phyloP scores from a whole-genome alignment of 2,113 vertebrate genomes.

The Hiodon tergisus region DNA sequence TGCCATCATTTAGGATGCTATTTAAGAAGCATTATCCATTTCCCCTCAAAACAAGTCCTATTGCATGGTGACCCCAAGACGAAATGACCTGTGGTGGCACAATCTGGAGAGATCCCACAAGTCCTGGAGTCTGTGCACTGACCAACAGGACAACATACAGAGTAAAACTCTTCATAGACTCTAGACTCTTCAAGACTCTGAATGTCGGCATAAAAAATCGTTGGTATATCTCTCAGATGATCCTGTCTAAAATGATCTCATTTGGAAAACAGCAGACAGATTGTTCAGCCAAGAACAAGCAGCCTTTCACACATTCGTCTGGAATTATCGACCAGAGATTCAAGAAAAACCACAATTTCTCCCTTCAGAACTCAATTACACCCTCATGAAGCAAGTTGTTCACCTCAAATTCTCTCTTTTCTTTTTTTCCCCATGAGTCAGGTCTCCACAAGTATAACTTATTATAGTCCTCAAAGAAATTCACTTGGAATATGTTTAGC shows the following conservation, averaged over 20 bases:
- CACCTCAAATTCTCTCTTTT: not conserved
- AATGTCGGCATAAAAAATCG: not conserved
- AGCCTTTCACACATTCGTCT: constrained; percentile 21
- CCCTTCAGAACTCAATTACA: not conserved
- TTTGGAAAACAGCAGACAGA: constrained; percentile 24
- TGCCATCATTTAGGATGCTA: no score
- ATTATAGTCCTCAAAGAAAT: not conserved
- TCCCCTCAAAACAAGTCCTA: not conserved
- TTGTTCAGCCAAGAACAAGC: constrained; percentile 31
- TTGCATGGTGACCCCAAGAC: not conserved
- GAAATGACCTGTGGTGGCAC: not conserved
- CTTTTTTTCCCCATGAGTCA: not conserved
- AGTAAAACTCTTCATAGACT: not conserved
- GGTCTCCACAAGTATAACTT: not conserved
- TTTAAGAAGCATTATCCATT: not conserved
- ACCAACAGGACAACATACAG: not conserved
- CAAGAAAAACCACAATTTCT: not conserved
- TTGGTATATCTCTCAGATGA: constrained; percentile 21
- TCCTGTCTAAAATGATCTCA: constrained; percentile 18
- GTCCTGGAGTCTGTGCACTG: not conserved
- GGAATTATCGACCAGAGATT: not conserved
- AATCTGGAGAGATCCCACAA: not conserved
- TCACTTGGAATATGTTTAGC: not conserved
- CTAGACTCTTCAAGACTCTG: not conserved
- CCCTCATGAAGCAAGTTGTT: not conserved